Evolutionary conservation across 2,113 vertebrate species (phyloP).

Genomic region (Syrmaticus mikado): DNA sequence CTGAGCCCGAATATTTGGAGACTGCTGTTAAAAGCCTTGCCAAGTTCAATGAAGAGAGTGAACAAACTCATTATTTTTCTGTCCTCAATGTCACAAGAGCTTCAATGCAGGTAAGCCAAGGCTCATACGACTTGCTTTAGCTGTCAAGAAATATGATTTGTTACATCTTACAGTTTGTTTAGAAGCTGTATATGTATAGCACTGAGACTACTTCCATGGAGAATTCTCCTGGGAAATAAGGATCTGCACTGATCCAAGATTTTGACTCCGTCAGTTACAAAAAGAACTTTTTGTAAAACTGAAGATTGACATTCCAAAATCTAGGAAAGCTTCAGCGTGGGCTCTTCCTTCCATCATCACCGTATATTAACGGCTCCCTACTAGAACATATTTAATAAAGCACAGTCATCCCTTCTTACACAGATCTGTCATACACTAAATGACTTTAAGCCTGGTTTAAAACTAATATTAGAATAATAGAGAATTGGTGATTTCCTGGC

Average conservation of each 20-base stretch:
- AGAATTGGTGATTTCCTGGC: not conserved
- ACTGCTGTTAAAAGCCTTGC: conserved; percentile 42
- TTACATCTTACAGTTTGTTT: not conserved
- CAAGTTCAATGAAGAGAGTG: conserved; percentile 59
- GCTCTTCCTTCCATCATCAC: not conserved
- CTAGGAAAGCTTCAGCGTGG: not conserved
- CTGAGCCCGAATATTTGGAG: not conserved
- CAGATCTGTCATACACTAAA: not conserved
- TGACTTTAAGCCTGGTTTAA: not conserved
- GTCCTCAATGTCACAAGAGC: conserved; percentile 61
- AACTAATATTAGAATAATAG: not conserved
- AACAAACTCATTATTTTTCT: conserved; percentile 57
- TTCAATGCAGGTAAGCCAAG: conserved; percentile 64
- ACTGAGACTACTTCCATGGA: not conserved
- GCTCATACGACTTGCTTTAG: not conserved
- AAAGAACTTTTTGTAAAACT: not conserved
- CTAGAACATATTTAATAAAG: not conserved
- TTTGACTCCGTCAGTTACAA: not conserved
- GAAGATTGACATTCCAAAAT: not conserved
- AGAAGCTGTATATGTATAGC: not conserved
- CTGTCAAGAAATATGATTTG: not conserved
- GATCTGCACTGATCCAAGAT: not conserved
- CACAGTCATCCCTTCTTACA: not conserved
- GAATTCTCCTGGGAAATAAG: not conserved
- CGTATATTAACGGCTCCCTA: not conserved